These are phyloP conservation scores for Lycocerus yunnanus DNA, from an alignment of 2,888 invertebrate genomes.

Conservation along the genomic window DNA sequence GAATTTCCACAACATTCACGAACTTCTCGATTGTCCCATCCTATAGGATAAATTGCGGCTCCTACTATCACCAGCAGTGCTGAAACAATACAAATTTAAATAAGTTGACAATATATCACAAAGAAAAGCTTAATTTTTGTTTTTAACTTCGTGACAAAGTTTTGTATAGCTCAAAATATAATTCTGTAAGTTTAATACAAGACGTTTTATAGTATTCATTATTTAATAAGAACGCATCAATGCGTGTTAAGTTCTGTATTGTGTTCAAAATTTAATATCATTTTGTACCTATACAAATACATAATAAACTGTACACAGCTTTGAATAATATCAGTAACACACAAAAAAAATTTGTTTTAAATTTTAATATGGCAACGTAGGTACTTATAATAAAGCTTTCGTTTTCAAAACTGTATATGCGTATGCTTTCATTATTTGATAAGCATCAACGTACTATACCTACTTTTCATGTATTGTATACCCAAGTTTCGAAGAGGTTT, in stretches of 20 bases:
- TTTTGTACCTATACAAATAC: background rate
- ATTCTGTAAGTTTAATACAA: background rate
- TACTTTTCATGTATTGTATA: background rate
- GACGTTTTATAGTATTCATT: background rate
- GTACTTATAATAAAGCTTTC: background rate
- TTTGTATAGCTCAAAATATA: background rate
- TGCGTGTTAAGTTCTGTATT: background rate
- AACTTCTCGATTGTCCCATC: conserved; percentile 68
- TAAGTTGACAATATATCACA: background rate
- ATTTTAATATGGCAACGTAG: background rate
- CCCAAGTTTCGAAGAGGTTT: background rate
- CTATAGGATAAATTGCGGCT: conserved; percentile 64
- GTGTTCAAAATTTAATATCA: background rate
- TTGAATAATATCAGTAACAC: background rate
- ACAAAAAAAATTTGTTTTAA: background rate
- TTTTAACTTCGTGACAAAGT: background rate
- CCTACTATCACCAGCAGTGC: conserved; percentile 63
- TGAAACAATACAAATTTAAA: conserved; percentile 47
- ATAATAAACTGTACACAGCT: background rate
- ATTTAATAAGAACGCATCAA: background rate
- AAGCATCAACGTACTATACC: background rate
- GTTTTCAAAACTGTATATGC: background rate
- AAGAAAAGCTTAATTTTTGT: background rate
- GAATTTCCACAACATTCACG: conserved; percentile 64
- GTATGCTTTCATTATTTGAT: background rate